A percentile compares a stretch with the other conserved stretches of the same genome.
Conservation (phyloP, 92 coral and sea anemone species). For the Porites evermanni region DNA sequence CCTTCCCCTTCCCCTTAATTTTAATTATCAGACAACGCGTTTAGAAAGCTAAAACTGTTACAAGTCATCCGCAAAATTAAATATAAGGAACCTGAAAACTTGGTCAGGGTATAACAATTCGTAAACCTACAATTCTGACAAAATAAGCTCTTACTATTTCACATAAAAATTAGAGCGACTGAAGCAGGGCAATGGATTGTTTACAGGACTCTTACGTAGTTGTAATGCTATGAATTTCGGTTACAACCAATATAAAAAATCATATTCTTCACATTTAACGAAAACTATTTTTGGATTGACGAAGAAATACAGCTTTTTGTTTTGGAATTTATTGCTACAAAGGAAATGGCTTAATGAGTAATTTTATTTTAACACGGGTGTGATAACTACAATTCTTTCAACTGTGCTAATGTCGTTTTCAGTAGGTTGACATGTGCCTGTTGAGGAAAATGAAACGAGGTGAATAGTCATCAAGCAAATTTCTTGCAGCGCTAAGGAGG, state of each 20-base stretch:
- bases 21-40: not conserved
- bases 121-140: not conserved
- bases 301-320: not conserved
- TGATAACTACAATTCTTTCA: constrained; percentile 77
- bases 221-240: not conserved
- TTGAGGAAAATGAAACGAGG: constrained; percentile 6
- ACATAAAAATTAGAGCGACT: not conserved
- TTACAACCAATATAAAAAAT: not conserved
- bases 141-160: not conserved
- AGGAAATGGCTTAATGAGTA: not conserved
- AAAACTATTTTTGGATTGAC: not conserved
- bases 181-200: not conserved
- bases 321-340: constrained; percentile 20
- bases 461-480: not conserved
- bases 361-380: not conserved
- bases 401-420: constrained; percentile 79
- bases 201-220: not conserved
- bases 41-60: not conserved
- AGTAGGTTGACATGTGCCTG: constrained; percentile 90
- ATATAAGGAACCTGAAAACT: no score
- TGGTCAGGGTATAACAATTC: no score
- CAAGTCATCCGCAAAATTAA: not conserved
- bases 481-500: no score
- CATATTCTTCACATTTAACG: not conserved
- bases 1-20: no score